Conservation (phyloP, 2,888 invertebrate species). For the Tipula helvola region DNA sequence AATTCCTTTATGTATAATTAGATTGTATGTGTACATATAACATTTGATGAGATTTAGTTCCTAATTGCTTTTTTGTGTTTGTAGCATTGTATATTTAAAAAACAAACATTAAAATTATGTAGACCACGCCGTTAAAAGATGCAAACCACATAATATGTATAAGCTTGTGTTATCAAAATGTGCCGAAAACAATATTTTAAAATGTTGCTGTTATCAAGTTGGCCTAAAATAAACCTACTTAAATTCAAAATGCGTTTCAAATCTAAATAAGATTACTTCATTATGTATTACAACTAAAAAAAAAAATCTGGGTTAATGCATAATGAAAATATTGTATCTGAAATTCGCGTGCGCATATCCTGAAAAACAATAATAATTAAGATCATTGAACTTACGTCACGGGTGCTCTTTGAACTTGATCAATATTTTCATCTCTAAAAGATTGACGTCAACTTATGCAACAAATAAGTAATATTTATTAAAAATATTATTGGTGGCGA, state of each 20-base stretch:
- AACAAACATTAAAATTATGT: background rate
- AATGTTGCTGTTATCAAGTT: background rate
- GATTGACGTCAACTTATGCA: background rate
- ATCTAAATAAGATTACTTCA: background rate
- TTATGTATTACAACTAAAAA: background rate
- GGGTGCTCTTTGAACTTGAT: background rate
- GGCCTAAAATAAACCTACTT: background rate
- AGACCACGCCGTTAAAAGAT: background rate
- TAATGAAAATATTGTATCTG: background rate
- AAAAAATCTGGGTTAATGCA: background rate
- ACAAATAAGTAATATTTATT: background rate
- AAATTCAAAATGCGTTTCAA: background rate
- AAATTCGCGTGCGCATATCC: too few relatives aligned
- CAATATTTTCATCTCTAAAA: background rate
- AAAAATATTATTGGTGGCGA: background rate
- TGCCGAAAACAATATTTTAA: background rate
- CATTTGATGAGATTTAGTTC: background rate
- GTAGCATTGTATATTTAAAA: background rate
- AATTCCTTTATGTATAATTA: too few relatives aligned
- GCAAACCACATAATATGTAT: background rate
- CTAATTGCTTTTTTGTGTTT: background rate
- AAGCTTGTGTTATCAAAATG: background rate
- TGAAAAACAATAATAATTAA: background rate
- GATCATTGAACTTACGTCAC: background rate
- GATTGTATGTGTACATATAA: too few relatives aligned